Evolutionary conservation across 2,888 invertebrate genomes (phyloP), one percentile per base, ranked within the genome.

Genomic region (Darwinula stevensoni): DNA sequence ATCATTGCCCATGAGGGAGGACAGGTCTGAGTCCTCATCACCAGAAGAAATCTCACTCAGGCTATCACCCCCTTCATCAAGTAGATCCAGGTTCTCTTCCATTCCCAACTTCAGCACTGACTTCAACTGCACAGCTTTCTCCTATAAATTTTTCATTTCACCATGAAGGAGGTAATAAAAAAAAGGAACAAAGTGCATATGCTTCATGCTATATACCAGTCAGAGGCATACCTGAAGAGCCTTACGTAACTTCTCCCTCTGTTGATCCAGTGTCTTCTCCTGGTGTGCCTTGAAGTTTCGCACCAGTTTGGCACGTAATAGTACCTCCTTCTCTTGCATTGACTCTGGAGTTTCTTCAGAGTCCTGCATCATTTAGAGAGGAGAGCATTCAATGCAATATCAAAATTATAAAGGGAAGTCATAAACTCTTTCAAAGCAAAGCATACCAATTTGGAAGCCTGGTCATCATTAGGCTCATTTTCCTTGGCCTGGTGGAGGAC

Each of bases 231-330:
- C 22, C 22, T 22, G 9, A 6, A 22, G 6, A n/a, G 22, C 22
- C n/a, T 22, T 22, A 22, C 22, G 22, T n/a, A 22, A 22, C n/a
- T 22, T 22, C n/a, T 22, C 22, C 9, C 22, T 6, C 22, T 22
- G 22, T n/a, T 22, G 9, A 9, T 22, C 22, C 6, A 22, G 22
- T n/a, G n/a, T n/a, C n/a, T 22, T 22, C 9, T n/a, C 22, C n/a
- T 22, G 22, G n/a, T 22, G 22, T 22, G 6, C 22, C n/a, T 22
- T 22, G n/a, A 22, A 22, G 9, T 6, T n/a, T n/a, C n/a, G 22
- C 6, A 22, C 22, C 9, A 22, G 6, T 22, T 22, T 22, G 9
- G 22, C 22, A 22, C 22, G 22, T 9, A n/a, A 22, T 6, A 9
- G 9, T 9, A 9, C n/a, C n/a, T 22, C 22, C 22, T 22, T 22